Percentiles rank a stretch among this genome's conserved stretches.
phyloP scores from a whole-genome alignment of 2,797 vertebrate species.

The Sebastes matsubarae region DNA sequence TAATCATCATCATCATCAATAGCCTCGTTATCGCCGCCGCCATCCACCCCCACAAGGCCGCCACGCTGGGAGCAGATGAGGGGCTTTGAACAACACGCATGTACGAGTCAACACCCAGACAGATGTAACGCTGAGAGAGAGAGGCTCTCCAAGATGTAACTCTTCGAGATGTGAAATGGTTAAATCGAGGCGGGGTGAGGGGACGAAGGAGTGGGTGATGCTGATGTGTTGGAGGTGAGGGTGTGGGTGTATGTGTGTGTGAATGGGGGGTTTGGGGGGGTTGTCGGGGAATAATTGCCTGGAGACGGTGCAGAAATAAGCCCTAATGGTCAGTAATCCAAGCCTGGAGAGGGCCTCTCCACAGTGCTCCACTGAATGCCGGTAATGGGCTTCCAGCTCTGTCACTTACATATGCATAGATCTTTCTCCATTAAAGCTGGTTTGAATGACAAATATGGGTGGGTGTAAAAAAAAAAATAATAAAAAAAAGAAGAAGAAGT shows the following conservation, averaged over 20 bases:
- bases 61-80: constrained; percentile 50
- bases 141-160: constrained; percentile 41
- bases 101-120: constrained; percentile 40
- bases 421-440: constrained; percentile 88
- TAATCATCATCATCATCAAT: constrained; percentile 60
- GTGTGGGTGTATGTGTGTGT: constrained; percentile 10
- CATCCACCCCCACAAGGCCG: constrained; percentile 33
- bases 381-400: constrained; percentile 86
- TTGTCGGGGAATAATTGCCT: constrained; percentile 79
- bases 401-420: constrained; percentile 88
- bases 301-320: constrained; percentile 82
- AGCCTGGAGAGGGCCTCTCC: constrained; percentile 84
- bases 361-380: constrained; percentile 86
- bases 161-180: constrained; percentile 66
- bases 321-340: constrained; percentile 87
- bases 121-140: constrained; percentile 22
- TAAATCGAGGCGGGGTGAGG: constrained; percentile 49
- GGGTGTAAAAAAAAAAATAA: constrained; percentile 59
- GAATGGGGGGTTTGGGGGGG: constrained; percentile 15
- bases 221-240: constrained; percentile 41
- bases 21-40: constrained; percentile 44
- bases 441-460: constrained; percentile 92
- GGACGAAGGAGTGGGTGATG: constrained; percentile 31
- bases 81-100: constrained; percentile 37
- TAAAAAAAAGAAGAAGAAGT: constrained; percentile 37